Evolutionary conservation across 1,140 invertebrate genomes (phyloP), one percentile per base, ranked within the genome.

Genomic region (Drosophila trapezifrons): DNA sequence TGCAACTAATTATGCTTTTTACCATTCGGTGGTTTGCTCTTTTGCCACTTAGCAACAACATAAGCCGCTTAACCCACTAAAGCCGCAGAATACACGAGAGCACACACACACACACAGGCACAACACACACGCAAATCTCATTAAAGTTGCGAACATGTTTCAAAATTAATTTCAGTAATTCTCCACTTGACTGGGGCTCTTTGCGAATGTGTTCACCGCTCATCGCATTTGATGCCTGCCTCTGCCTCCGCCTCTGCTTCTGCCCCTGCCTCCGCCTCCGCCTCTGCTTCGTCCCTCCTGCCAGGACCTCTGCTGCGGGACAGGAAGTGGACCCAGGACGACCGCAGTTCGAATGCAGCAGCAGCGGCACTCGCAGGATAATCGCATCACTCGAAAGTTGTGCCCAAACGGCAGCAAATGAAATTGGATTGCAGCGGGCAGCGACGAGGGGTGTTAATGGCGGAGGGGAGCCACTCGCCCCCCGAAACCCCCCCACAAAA

Each of bases 81-180:
- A 78, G 75, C 83, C 82, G 70, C 82, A 86, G 54, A 65, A 84
- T 73, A 85, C 63, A 80, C 37, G 63, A 45, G 22, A 62, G 56
- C 43, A 25, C 54, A 45, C 27, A 49, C 55, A 49, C 47, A 42
- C 25, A 56, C 18, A 40, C 51, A 27, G n/a, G 20, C 40, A 46
- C 38, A 57, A 57, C 29, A 56, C 22, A 52, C 38, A 70, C 76
- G 63, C 64, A 87, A 86, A 87, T 86, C 83, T 87, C 83, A 86
- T 86, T 86, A 86, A 87, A 86, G 82, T 86, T 82, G 64, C 75
- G 57, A 87, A 76, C 82, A 87, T 83, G 83, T 86, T 86, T 86
- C 83, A 82, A 86, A 82, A 86, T 86, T 78, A 87, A 87, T 86
- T 86, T 86, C 83, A 80, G 79, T 82, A 86, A 84, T 84, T 80